A percentile compares a stretch with the other conserved stretches of the same genome.
Conservation (phyloP, 1,140 invertebrate genomes). For the Dinoponera quadriceps region DNA sequence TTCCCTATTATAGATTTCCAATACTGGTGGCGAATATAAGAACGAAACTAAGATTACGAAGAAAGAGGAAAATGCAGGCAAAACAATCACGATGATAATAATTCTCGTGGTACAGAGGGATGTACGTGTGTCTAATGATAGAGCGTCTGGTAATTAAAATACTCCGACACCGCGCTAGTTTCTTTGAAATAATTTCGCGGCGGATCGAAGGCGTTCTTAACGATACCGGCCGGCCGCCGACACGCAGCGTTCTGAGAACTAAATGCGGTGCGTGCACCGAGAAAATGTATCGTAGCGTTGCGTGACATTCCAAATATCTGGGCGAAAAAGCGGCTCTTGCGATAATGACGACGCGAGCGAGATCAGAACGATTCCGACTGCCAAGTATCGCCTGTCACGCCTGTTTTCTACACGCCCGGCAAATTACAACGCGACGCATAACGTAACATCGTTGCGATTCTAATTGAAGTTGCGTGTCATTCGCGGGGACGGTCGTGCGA, state of each 20-base stretch:
- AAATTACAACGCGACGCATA: slow-evolving; percentile 55
- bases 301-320: slow-evolving; percentile 60
- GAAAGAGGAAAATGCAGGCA: slow-evolving; percentile 13
- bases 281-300: slow-evolving; percentile 46
- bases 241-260: slow-evolving; percentile 48
- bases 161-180: background rate
- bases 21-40: no score
- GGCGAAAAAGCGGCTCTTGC: slow-evolving; percentile 48
- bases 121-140: no score
- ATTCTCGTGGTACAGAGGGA: background rate
- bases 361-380: slow-evolving; percentile 50
- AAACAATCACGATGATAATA: background rate
- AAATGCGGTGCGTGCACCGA: slow-evolving; percentile 54
- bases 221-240: slow-evolving; percentile 32
- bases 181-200: slow-evolving; percentile 18
- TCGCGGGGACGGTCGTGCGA: slow-evolving; percentile 9
- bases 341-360: slow-evolving; percentile 43
- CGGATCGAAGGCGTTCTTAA: slow-evolving; percentile 20
- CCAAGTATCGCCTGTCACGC: slow-evolving; percentile 41
- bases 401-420: slow-evolving; percentile 53
- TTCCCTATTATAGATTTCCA: no score
- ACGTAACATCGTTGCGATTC: slow-evolving; percentile 48
- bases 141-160: background rate
- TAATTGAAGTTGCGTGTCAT: slow-evolving; percentile 61
- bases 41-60: slow-evolving; percentile 17